Base-by-base conservation (phyloP, 2,797 vertebrate species). In the Phrynocephalus vlangalii region DNA sequence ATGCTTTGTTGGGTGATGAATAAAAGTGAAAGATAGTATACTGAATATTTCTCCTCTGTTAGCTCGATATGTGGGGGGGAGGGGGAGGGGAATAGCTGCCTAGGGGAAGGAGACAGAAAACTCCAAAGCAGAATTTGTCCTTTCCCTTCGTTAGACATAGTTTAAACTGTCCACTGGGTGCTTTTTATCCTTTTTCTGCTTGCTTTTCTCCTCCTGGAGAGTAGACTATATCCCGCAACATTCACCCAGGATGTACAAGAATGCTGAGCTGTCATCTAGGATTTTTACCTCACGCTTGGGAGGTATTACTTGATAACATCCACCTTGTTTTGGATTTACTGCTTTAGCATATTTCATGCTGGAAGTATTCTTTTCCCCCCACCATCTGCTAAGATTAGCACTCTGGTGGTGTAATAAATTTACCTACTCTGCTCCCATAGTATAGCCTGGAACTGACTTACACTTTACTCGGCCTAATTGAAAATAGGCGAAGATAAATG, bases 351-450 rank as follows among this genome's bases (percentile, higher is more conserved):
- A 96, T 97, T 97, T 97, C 95, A 96, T 95, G 94, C 95, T 96
- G 96, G 96, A 96, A 96, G 96, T 97, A 95, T 95, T 95, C 85
- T 88, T 81, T 79, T 94, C 92, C 86, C 95, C 95, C 95, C 92
- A 93, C 95, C 96, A 97, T 97, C 96, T 97, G 96, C 96, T 97
- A 97, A 97, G 96, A 96, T 97, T 97, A 97, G 96, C 96, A 96
- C 95, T 96, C 91, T 92, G 96, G 95, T 94, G 93, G 96, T 94
- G 88, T 95, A 96, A 97, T 97, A 97, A 97, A 97, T 97, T 97
- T 96, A 94, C 95, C 96, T 94, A 92, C 94, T 93, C 96, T 91
- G 93, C 95, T 97, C 87, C 93, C 94, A 90, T 96, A 96, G 95
- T 96, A 91, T 92, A 95, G 93, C 96, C 96, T 96, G 96, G 95